Evolutionary conservation across 2,113 vertebrate genomes (phyloP), one percentile per base, ranked within the genome.

Genomic region (Brachypodius melanocephalos): DNA sequence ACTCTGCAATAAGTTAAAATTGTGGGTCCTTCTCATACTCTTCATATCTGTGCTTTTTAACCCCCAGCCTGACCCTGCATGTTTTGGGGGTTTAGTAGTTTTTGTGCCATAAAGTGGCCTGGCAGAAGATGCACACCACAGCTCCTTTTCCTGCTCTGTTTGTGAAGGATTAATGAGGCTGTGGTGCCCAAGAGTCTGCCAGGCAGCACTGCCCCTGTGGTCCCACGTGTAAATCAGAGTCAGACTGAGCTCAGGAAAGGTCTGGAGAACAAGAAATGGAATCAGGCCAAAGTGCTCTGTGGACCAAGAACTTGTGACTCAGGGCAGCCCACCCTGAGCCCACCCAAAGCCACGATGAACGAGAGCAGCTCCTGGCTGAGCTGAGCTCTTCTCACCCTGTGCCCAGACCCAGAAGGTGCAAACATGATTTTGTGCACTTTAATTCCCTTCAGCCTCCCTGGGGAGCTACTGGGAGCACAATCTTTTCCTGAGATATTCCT

Each of bases 321-420:
- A 24, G 54, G 31, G 52, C 57, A 71, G 45, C 25, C n/a, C 46
- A 19, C 10, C 38, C 29, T 24, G 34, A n/a, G n/a, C n/a, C 40
- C 71, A 66, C 79, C 67, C 69, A 57, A 51, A 61, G 46, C 20
- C 52, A 25, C 0, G 0, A 9, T 43, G 48, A 40, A 20, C 0
- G 0, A 63, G 45, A 74, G 77, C 49, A 49, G 28, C 32, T 89
- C 46, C 21, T 29, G 0, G 0, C 42, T 34, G 54, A 5, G 5
- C 81, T 66, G n/a, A 82, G 61, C 18, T 52, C 51, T 34, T 49
- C 76, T 63, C 29, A 63, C 5, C 2, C 32, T 32, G 26, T 51
- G n/a, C 28, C 14, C 45, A 77, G 42, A 65, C 21, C 11, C 49
- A 83, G 48, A 58, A 43, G n/a, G 19, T 26, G 19, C 26, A 78